These are phyloP conservation scores for Cichladusa arquata DNA, from an alignment of 2,113 vertebrate species.

Conservation along the genomic window DNA sequence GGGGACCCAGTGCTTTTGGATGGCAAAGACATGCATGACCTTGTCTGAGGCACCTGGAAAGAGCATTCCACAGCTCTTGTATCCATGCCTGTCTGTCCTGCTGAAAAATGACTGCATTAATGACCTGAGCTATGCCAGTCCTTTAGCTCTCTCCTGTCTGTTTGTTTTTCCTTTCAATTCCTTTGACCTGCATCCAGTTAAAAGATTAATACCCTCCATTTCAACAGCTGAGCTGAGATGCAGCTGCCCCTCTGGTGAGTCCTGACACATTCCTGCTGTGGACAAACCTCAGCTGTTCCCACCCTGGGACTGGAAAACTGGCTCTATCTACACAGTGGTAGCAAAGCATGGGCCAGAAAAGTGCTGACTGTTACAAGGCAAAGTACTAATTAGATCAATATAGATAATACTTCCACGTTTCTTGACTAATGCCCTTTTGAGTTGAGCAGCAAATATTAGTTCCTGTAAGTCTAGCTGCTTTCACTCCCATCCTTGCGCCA, in stretches of 20 bases:
- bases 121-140: background rate
- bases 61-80: background rate
- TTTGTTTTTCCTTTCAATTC: conserved; percentile 24
- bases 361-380: background rate
- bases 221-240: background rate
- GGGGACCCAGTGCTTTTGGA: background rate
- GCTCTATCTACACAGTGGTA: background rate
- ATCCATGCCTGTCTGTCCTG: background rate
- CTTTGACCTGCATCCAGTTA: background rate
- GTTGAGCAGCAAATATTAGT: background rate
- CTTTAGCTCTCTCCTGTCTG: background rate
- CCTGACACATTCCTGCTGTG: background rate
- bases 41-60: background rate
- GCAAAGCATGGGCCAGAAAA: background rate
- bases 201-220: background rate
- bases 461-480: background rate
- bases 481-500: background rate
- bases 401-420: background rate
- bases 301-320: background rate
- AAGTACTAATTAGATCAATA: background rate
- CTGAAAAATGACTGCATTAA: background rate
- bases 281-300: conserved; percentile 11
- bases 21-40: background rate
- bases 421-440: background rate
- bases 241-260: background rate